Base-by-base conservation (phyloP, 2,888 invertebrate genomes). In the Yponomeuta cagnagella region DNA sequence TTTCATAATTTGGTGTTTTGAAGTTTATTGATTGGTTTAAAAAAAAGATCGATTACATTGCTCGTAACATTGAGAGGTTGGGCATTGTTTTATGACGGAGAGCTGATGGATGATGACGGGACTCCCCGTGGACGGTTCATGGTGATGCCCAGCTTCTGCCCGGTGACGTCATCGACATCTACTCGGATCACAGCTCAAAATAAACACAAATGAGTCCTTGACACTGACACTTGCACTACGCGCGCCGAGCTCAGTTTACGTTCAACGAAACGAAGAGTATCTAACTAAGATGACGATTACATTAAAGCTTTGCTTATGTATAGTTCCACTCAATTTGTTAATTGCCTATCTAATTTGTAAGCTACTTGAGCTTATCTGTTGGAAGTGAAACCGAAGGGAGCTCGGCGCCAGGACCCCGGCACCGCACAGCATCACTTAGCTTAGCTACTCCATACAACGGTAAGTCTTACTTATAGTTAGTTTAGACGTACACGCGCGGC, bases 311-410 rank as follows among this genome's bases (percentile, higher is more conserved):
- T 83, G 85, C 87, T 87, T 86, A 12, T n/a, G 82, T 83, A 79
- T 82, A 85, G 75, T 76, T 83, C 78, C 83, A 87, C 86, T 86
- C 86, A 91, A 91, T 91, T 91, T 89, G 88, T 90, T 90, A 90
- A 87, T 88, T 86, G 87, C 89, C 91, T 91, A 91, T 91, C 91
- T 91, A 91, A 89, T 80, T 83, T 82, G 86, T 85, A 84, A 86
- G 87, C 88, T 86, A 86, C 82, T 83, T 81, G 87, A 86, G 86
- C 85, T 78, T 78, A 79, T 77, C 78, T 80, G 80, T 78, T 77
- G 52, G 52, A 80, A 78, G 79, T 80, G 78, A 78, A 78, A 79
- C 79, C 79, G 79, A 79, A 77, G 76, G 82, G 82, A 83, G 79
- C 86, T 81, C 85, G 84, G 79, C 85, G 85, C 78, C 79, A 80